Conservation (phyloP, 2,113 vertebrate species). For the Nibea coibor region DNA sequence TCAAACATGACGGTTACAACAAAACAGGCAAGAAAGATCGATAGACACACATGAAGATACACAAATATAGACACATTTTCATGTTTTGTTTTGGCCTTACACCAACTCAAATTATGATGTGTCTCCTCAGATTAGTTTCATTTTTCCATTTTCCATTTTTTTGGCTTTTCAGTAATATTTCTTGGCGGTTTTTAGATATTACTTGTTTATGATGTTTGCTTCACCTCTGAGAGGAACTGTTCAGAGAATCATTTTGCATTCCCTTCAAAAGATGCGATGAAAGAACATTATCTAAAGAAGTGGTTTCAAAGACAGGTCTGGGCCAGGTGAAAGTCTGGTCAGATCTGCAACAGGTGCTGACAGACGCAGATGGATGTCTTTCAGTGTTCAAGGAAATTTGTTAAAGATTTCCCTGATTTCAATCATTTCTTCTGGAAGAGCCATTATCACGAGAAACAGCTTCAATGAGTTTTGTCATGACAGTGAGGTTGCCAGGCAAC, state of each 20-base stretch:
- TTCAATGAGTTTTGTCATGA: too few relatives aligned
- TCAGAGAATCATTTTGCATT: neutral
- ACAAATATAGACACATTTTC: neutral
- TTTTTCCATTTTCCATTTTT: neutral
- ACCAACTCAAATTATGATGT: conserved; percentile 16
- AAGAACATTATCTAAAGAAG: neutral
- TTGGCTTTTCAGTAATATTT: neutral
- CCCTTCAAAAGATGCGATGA: neutral
- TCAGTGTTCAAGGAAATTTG: neutral
- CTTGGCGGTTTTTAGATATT: neutral
- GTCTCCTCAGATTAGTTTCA: conserved; percentile 19
- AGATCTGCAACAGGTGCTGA: neutral
- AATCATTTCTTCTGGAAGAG: neutral
- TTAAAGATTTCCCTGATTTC: neutral
- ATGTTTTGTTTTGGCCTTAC: conserved; percentile 11
- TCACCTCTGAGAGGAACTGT: neutral
- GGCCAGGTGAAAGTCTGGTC: too few relatives aligned
- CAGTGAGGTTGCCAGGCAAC: too few relatives aligned
- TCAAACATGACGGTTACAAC: conserved; percentile 39
- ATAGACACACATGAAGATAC: neutral
- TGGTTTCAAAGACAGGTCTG: neutral
- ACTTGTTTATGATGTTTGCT: neutral
- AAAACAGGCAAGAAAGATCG: neutral
- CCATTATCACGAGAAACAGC: neutral
- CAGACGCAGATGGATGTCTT: neutral